Base-by-base conservation (phyloP, 2,888 invertebrate genomes). In the Tenthredo mesomela region DNA sequence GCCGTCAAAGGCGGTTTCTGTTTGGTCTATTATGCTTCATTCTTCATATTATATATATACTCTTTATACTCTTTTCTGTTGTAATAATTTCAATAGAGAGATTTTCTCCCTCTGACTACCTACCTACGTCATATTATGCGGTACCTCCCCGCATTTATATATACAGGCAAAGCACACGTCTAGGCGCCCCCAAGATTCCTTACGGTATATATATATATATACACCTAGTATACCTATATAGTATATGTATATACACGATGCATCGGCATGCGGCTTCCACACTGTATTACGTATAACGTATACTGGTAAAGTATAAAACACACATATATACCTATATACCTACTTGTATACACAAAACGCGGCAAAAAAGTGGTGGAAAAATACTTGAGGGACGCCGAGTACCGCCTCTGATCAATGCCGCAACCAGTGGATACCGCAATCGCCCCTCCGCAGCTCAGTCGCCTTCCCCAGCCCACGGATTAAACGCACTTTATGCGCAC, bases 81-180 rank as follows among this genome's bases (percentile, higher is more conserved):
- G 89, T 90, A 90, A 92, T 91, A 90, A 90, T 91, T 92, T 92
- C 92, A 92, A 92, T 92, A 88, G 92, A 89, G 91, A 91, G 89
- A 91, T 92, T 92, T 92, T 92, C 92, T 92, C 91, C 91, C 91
- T 91, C 90, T 88, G 88, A 85, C 47, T 18, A 6, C 70, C 47
- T 18, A 6, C 70, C 33, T 82, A 33, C 65, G 25, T 77, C 43
- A 10, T 37, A 37, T 29, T 37, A 37, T 18, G 85, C 86, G 86
- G 85, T 82, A 78, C 85, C 82, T 83, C 84, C 85, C 85, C 82
- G 18, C 15, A 29, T 50, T 78, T 80, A 61, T 80, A 61, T 80
- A 61, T 25, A 12, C 67, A 33, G 33, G 33, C 25, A 33, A 7
- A 33, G 67, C 67, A 33, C 54, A 54, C n/a, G n/a, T 18, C 33